Evolutionary conservation across 1,140 invertebrate genomes (phyloP), one percentile per base, ranked within the genome.

Genomic region (Hormaphis cornu): DNA sequence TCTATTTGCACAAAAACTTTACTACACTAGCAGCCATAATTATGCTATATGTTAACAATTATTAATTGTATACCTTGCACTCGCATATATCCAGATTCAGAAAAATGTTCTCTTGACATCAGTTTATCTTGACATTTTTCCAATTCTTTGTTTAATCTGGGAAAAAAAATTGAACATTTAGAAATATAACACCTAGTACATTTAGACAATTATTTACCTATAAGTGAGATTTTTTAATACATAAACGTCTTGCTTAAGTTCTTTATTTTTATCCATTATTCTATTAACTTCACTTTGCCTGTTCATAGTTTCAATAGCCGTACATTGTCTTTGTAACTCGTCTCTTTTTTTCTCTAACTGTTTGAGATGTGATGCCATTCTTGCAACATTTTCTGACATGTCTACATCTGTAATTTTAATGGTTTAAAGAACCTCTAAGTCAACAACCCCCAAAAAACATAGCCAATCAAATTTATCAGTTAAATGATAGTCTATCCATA

Each of bases 221-320:
- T 83, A 87, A 69, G 88, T 81, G 0, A 88, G 79, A 44, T 82
- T 85, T 76, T 88, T 88, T 4, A 87, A 74, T 77, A 88, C 82
- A 20, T 79, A 76, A 42, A 86, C 76, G 75, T 88, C 86, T 73
- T 84, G 81, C 24, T 76, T 76, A 6, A 84, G 74, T 37, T 82
- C 80, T 54, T 75, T 73, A 8, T 56, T 70, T 70, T 70, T 70
- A 37, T 70, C 61, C 4, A 48, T 22, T 35, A 66, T 22, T 37
- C 44, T 18, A 48, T 66, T 66, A 2, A 66, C 44, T 48, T 66
- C 61, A 50, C 61, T 48, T 66, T 66, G 61, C n/a, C 44, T 66
- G n/a, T 66, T 66, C 44, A 66, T 66, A 4, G 42, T 35, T 24
- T 66, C 61, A 35, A 66, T 66, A 0, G 61, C 61, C 16, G 61